Evolutionary conservation across 1,140 invertebrate species (phyloP).

Genomic region (Hydropsyche tenuis): DNA sequence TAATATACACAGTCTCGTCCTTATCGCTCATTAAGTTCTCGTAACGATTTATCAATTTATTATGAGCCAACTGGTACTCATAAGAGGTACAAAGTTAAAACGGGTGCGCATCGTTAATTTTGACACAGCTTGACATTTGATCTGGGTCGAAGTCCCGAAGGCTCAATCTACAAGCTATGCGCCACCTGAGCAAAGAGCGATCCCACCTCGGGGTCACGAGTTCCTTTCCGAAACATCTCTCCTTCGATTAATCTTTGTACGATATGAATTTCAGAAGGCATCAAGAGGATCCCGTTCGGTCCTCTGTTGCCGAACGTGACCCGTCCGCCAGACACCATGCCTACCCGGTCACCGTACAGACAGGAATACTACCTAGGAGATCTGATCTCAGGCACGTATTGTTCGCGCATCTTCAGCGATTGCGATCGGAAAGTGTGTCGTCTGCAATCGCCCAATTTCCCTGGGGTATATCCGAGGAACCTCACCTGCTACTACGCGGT

Average conservation of each 20-base stretch:
- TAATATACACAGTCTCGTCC: neutral
- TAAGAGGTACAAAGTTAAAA: neutral
- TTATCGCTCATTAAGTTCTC: slow-evolving; percentile 6
- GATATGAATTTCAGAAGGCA: too few relatives aligned
- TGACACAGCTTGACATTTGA: neutral
- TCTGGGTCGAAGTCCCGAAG: slow-evolving; percentile 2
- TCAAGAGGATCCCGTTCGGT: too few relatives aligned
- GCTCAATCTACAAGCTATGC: neutral
- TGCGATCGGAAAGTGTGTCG: slow-evolving; percentile 86
- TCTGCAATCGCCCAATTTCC: slow-evolving; percentile 90
- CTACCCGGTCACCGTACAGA: slow-evolving; percentile 48
- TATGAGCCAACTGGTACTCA: neutral
- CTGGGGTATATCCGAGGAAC: slow-evolving; percentile 88
- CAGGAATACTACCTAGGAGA: slow-evolving; percentile 78
- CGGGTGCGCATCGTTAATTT: slow-evolving; percentile 1
- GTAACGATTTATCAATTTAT: slow-evolving; percentile 4
- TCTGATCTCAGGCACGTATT: slow-evolving; percentile 86
- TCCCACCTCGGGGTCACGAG: too few relatives aligned
- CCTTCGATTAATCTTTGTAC: too few relatives aligned
- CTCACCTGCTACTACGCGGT: slow-evolving; percentile 89
- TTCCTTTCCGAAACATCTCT: too few relatives aligned
- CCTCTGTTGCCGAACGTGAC: slow-evolving; percentile 17
- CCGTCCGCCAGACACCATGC: neutral
- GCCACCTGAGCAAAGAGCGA: too few relatives aligned
- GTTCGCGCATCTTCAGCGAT: slow-evolving; percentile 87